Evolutionary conservation across 2,797 vertebrate genomes (phyloP).

Genomic region (Urophycis tenuis): DNA sequence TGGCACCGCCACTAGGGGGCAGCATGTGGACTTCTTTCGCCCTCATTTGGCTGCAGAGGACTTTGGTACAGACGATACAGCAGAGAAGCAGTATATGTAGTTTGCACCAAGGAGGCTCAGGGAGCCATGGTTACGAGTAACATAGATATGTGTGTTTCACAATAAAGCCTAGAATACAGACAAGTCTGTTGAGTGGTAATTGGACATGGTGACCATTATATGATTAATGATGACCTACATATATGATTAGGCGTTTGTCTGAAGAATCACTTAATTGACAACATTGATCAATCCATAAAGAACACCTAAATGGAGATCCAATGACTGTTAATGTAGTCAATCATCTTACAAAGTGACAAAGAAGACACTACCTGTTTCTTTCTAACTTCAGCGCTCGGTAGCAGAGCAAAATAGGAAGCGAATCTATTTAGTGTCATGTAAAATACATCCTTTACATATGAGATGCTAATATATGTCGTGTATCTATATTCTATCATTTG

Average conservation of each 20-base stretch:
- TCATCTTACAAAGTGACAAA: conserved; percentile 1
- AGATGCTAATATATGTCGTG: neutral
- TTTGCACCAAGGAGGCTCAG: no score
- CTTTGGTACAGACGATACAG: neutral
- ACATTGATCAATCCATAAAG: no score
- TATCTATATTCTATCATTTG: neutral
- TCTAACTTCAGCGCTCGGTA: neutral
- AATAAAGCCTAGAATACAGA: neutral
- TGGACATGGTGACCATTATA: neutral
- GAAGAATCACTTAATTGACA: neutral
- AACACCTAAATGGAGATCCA: neutral
- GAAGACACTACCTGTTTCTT: neutral
- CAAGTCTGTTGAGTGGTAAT: neutral
- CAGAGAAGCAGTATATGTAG: neutral
- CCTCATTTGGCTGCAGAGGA: neutral
- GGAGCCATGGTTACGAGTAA: no score
- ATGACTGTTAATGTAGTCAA: neutral
- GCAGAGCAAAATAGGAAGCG: neutral
- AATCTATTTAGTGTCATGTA: conserved; percentile 1
- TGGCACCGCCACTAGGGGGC: conserved; percentile 1
- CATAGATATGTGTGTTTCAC: neutral
- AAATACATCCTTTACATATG: neutral
- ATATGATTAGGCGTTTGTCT: neutral
- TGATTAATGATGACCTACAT: neutral
- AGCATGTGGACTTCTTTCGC: neutral